phyloP scores from a whole-genome alignment of 2,888 invertebrate genomes.

The Tribolium freemani region DNA sequence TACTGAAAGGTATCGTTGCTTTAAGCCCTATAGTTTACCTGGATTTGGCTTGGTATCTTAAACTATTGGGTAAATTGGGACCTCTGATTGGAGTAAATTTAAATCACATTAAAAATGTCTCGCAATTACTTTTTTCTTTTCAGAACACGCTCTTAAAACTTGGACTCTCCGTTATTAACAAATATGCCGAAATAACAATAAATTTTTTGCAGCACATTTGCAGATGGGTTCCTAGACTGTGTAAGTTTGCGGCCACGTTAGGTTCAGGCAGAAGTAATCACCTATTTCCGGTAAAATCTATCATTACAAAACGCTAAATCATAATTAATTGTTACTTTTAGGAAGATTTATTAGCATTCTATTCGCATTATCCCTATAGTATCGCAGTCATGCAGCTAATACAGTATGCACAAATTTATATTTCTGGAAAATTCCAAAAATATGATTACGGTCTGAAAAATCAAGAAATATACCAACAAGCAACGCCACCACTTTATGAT shows the following conservation, averaged over 20 bases:
- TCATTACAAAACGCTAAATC: background rate
- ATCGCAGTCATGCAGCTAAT: background rate
- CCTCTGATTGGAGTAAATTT: background rate
- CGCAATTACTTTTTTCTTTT: background rate
- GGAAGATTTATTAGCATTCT: slow-evolving; percentile 5
- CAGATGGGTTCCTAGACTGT: background rate
- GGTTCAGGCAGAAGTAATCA: background rate
- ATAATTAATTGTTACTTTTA: background rate
- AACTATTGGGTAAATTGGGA: background rate
- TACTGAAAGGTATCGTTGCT: slow-evolving; percentile 3
- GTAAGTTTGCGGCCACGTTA: background rate
- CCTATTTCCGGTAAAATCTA: background rate
- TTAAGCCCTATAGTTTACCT: slow-evolving; percentile 24
- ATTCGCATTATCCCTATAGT: background rate
- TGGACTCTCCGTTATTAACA: background rate
- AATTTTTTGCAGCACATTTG: background rate
- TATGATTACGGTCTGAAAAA: slow-evolving; percentile 10
- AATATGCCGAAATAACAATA: background rate
- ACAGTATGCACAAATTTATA: slow-evolving; percentile 7
- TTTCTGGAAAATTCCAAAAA: slow-evolving; percentile 6
- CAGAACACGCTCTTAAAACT: background rate
- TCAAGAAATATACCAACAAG: background rate
- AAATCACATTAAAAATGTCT: background rate
- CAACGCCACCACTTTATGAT: background rate
- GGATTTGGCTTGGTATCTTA: slow-evolving; percentile 7